Conservation (phyloP, 2,113 vertebrate genomes). For the Alces alces region DNA sequence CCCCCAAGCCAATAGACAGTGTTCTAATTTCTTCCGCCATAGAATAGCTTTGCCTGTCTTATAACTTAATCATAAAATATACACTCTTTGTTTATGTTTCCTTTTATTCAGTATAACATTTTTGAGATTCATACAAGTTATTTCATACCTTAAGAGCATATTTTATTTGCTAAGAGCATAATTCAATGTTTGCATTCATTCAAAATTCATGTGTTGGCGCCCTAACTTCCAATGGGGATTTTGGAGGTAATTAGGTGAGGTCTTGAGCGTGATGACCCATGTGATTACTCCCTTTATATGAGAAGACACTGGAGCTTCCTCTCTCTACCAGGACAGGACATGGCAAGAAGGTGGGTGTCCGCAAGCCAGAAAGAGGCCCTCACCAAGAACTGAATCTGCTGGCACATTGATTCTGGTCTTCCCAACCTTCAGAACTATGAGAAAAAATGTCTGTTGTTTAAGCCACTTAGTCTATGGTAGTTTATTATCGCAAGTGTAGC, state of each 20-base stretch:
- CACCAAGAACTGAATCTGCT: background rate
- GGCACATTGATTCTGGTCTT: background rate
- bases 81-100: background rate
- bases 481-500: background rate
- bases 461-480: background rate
- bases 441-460: background rate
- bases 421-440: background rate
- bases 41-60: background rate
- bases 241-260: background rate
- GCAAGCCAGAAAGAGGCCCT: background rate
- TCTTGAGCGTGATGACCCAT: fast-evolving
- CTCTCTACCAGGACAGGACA: background rate
- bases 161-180: background rate
- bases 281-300: background rate
- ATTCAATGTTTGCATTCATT: background rate
- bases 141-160: background rate
- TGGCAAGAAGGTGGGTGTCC: background rate
- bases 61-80: background rate
- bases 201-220: background rate
- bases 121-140: background rate
- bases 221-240: background rate
- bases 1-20: background rate
- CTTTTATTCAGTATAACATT: background rate
- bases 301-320: background rate
- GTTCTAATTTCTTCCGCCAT: background rate